These are phyloP conservation scores for Acrossocheilus wenchowensis DNA, from an alignment of 2,797 vertebrate species.

Conservation along the genomic window DNA sequence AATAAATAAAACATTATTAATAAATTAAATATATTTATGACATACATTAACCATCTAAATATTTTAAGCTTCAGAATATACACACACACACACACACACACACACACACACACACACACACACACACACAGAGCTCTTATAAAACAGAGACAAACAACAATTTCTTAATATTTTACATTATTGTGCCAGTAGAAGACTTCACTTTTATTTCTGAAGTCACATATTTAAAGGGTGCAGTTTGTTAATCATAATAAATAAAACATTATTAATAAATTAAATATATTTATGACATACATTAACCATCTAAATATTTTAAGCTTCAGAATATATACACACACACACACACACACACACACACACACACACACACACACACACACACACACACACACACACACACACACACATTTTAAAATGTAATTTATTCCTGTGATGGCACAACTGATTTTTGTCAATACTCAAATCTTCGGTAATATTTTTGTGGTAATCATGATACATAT, in stretches of 20 bases:
- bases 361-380: neutral
- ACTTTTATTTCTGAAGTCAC: neutral
- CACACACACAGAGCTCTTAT: neutral
- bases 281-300: neutral
- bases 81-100: no score
- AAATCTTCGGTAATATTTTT: neutral
- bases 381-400: neutral
- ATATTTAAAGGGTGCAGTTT: neutral
- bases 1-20: neutral
- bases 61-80: neutral
- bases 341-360: neutral
- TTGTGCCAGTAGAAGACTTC: neutral
- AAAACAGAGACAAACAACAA: conserved; percentile 7
- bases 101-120: conserved; percentile 31
- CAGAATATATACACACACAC: neutral
- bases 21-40: neutral
- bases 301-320: neutral
- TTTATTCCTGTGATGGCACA: neutral
- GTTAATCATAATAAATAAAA: neutral
- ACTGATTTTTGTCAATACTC: no score
- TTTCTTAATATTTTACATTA: neutral
- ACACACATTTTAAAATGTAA: neutral
- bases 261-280: neutral
- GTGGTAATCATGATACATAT: neutral
- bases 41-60: neutral